Evolutionary conservation across 2,888 invertebrate genomes (phyloP).

Genomic region (Acanthoscelides obtectus): DNA sequence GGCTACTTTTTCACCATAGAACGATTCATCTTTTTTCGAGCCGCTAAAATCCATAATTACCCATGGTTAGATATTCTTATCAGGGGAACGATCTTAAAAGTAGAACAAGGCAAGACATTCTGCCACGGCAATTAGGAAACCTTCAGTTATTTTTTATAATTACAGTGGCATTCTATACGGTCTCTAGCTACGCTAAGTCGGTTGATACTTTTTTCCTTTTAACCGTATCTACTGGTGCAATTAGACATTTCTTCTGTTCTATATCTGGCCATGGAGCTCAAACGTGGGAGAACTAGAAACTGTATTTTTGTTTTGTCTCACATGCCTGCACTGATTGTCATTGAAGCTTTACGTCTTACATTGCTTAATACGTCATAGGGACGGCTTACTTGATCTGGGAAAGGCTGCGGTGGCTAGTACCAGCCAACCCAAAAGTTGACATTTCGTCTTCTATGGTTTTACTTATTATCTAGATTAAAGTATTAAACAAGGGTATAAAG

Average conservation of each 20-base stretch:
- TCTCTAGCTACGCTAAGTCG: slow-evolving; percentile 30
- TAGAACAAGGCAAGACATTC: slow-evolving; percentile 33
- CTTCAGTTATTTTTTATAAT: slow-evolving; percentile 29
- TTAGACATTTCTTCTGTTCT: slow-evolving; percentile 21
- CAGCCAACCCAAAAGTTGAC: too few relatives aligned
- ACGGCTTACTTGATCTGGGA: too few relatives aligned
- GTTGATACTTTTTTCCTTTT: slow-evolving; percentile 26
- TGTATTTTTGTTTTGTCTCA: not conserved
- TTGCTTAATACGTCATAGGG: too few relatives aligned
- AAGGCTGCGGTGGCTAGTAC: too few relatives aligned
- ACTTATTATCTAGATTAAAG: too few relatives aligned
- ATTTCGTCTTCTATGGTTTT: too few relatives aligned
- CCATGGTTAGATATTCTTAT: not conserved
- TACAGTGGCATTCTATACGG: slow-evolving; percentile 38
- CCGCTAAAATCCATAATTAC: not conserved
- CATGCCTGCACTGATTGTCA: not conserved
- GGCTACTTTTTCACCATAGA: not conserved
- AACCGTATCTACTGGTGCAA: slow-evolving; percentile 29
- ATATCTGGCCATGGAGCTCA: not conserved
- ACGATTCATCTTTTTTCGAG: not conserved
- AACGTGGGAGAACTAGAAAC: not conserved
- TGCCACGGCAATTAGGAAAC: slow-evolving; percentile 40
- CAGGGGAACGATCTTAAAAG: slow-evolving; percentile 20
- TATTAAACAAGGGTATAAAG: too few relatives aligned
- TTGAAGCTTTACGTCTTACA: too few relatives aligned